Conservation (phyloP, 2,113 vertebrate species). For the Ovis aries region DNA sequence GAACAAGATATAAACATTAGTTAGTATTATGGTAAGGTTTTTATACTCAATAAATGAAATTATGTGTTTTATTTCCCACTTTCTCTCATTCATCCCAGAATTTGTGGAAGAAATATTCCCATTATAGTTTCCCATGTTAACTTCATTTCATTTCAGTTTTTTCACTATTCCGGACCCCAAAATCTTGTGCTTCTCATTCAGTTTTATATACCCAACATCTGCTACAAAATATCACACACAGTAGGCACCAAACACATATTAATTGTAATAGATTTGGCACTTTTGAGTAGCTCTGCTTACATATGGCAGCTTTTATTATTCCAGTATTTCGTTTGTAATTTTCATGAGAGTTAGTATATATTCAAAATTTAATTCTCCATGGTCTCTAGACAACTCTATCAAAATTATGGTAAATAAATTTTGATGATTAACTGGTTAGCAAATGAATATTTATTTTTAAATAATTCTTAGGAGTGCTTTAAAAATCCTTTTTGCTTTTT, state of each 20-base stretch:
- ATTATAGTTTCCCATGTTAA: neutral
- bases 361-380: neutral
- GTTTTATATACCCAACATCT: neutral
- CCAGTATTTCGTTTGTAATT: neutral
- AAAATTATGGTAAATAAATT: neutral
- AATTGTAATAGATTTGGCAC: neutral
- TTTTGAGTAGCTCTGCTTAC: neutral
- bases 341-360: neutral
- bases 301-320: neutral
- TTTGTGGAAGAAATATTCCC: neutral
- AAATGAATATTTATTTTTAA: neutral
- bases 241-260: neutral
- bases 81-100: neutral
- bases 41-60: neutral
- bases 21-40: neutral
- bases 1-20: neutral
- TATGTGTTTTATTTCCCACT: neutral
- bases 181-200: neutral
- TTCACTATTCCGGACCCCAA: neutral
- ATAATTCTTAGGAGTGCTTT: neutral
- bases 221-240: neutral
- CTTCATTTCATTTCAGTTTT: neutral
- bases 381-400: neutral
- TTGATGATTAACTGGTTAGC: neutral
- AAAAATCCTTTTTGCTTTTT: neutral